phyloP scores from a whole-genome alignment of 2,888 invertebrate species.

The Chaitophorus viminalis region DNA sequence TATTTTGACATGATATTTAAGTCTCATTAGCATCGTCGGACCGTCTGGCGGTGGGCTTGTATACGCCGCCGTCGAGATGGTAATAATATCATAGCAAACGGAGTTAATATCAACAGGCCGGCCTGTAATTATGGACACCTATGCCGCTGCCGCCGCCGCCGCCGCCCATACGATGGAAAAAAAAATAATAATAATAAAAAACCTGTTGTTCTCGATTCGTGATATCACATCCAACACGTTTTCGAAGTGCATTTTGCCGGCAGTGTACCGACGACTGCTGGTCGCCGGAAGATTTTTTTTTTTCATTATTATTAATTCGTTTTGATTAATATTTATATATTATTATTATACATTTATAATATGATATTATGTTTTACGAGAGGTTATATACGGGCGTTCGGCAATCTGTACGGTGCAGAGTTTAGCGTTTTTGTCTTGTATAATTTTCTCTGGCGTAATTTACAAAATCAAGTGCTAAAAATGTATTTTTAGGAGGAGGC shows the following conservation, averaged over 20 bases:
- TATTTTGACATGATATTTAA: conserved; percentile 62
- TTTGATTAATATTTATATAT: not conserved
- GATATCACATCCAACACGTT: conserved; percentile 28
- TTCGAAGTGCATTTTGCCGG: not conserved
- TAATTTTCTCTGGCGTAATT: not conserved
- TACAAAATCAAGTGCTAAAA: too few relatives aligned
- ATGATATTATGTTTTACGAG: not conserved
- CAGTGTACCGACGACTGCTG: not conserved
- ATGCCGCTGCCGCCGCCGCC: conserved; percentile 15
- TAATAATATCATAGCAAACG: conserved; percentile 47
- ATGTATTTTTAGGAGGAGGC: too few relatives aligned
- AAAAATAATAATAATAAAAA: not conserved
- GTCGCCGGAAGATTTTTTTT: not conserved
- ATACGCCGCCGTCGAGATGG: conserved; percentile 4
- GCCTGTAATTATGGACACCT: conserved; percentile 56
- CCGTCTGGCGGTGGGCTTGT: conserved; percentile 2
- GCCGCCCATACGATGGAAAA: not conserved
- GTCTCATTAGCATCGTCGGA: conserved; percentile 57
- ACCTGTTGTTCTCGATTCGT: conserved; percentile 38
- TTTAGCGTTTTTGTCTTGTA: not conserved
- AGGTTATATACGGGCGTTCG: not conserved
- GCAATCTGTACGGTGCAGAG: too few relatives aligned
- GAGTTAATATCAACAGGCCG: conserved; percentile 61
- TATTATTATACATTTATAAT: not conserved
- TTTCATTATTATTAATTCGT: conserved; percentile 2